Evolutionary conservation across 2,888 invertebrate species (phyloP), one percentile per base, ranked within the genome.

Genomic region (Eupithecia vulgata): DNA sequence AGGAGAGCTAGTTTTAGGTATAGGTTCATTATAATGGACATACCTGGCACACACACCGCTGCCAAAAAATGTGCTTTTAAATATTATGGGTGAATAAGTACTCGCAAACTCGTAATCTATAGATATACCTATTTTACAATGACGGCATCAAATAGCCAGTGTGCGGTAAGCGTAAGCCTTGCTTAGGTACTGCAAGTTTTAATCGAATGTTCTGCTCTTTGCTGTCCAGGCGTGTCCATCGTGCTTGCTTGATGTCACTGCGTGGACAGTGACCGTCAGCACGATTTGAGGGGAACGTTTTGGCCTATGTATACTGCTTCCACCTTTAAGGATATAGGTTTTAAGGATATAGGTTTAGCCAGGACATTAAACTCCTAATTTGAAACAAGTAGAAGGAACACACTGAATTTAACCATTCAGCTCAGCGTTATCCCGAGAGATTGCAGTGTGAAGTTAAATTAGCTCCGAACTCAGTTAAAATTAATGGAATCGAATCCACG

Each of bases 401-500:
- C 57, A 57, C 13, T 57, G 57, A 57, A 57, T 25, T 25, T 25
- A 57, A 57, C 57, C 57, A 57, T 57, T 57, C 57, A 57, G 57
- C 25, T 25, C 12, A 57, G 13, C 57, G 62, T 64, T 64, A 34
- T 64, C 62, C 35, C 62, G 10, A 1, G 62, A 37, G 34, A 59
- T 7, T 59, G 62, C 62, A 62, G 34, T 35, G 35, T 37, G 62
- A 64, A 74, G 62, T 74, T 71, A 62, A 71, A 69, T 74, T 66
- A 67, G 10, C 68, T 74, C 62, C 45, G 59, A 67, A 48, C 59
- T 68, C 34, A 15, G 57, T 40, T 68, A 21, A 48, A 59, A 68
- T 65, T 66, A 74, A 65, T 71, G 71, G 70, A 68, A 68, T 74
- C 68, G 68, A 71, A 71, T 35, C 64, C 48, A 17, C 64, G 45